Conservation (phyloP, 2,113 vertebrate genomes). For the Brevimyrus niger region DNA sequence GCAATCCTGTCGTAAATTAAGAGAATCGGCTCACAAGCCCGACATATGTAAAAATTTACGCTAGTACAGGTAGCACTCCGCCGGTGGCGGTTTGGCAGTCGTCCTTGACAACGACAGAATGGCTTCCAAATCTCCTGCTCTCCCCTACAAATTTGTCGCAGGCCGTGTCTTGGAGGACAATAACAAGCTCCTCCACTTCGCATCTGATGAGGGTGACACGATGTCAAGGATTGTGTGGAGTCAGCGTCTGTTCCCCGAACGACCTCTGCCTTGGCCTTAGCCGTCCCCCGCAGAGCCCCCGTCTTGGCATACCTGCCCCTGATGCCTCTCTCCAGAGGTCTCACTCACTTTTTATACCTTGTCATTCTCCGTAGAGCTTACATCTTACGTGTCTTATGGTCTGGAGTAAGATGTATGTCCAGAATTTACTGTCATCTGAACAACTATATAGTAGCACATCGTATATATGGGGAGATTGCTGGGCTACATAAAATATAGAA, state of each 20-base stretch:
- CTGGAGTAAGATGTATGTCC: not conserved
- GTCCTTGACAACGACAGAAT: conserved; percentile 3
- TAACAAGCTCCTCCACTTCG: not conserved
- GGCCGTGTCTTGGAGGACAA: not conserved
- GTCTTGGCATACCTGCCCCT: not conserved
- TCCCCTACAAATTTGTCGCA: not conserved
- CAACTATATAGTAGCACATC: not conserved
- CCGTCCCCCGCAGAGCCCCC: not conserved
- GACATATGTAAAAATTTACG: not conserved
- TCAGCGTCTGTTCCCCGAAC: not conserved
- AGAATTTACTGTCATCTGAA: not conserved
- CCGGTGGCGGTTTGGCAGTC: not conserved
- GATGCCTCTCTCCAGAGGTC: not conserved
- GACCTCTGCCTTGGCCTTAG: not conserved
- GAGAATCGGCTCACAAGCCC: not conserved
- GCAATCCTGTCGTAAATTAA: not conserved
- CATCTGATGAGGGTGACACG: not conserved
- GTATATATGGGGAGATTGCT: not conserved
- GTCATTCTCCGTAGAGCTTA: not conserved
- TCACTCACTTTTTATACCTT: not conserved
- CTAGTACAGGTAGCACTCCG: not conserved
- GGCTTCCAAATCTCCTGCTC: not conserved
- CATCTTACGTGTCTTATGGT: not conserved
- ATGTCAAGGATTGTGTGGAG: not conserved
- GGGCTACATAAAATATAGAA: not conserved